These are phyloP conservation scores for Nezara viridula DNA, from an alignment of 2,888 invertebrate genomes.

Conservation along the genomic window DNA sequence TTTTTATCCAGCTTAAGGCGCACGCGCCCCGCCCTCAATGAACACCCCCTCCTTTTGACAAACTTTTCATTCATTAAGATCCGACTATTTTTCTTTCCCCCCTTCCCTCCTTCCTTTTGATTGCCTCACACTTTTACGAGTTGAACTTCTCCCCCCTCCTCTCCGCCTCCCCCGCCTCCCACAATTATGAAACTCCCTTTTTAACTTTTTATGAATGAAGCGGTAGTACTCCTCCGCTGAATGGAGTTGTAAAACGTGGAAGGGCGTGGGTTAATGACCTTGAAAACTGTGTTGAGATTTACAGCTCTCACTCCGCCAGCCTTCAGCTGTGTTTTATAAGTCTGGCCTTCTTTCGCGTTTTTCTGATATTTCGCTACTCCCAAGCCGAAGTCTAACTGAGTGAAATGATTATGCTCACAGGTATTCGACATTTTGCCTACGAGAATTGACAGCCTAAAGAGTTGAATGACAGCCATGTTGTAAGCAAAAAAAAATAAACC, in stretches of 20 bases:
- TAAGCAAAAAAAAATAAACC: too few species aligned
- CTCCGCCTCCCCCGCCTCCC: conserved; percentile 56
- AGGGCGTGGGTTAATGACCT: conserved; percentile 50
- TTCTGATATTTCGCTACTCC: background rate
- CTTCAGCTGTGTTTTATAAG: conserved; percentile 36
- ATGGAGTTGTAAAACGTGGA: conserved; percentile 56
- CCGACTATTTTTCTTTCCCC: conserved; percentile 61
- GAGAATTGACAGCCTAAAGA: too few species aligned
- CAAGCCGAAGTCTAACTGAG: background rate
- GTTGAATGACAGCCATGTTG: too few species aligned
- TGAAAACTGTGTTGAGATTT: conserved; percentile 49
- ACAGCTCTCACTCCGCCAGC: conserved; percentile 15
- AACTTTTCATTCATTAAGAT: conserved; percentile 64
- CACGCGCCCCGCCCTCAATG: conserved; percentile 54
- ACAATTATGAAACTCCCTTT: conserved; percentile 63
- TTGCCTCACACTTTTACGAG: conserved; percentile 62
- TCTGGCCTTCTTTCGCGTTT: background rate
- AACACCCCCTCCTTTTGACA: conserved; percentile 61
- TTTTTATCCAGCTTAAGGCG: conserved; percentile 63
- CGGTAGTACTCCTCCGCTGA: background rate
- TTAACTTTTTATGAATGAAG: conserved; percentile 62
- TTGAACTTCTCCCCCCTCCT: conserved; percentile 56
- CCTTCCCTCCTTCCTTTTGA: conserved; percentile 59
- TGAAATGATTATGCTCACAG: background rate
- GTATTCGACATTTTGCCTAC: background rate